Base-by-base conservation (phyloP, 2,797 vertebrate species). In the Danionella dracula region DNA sequence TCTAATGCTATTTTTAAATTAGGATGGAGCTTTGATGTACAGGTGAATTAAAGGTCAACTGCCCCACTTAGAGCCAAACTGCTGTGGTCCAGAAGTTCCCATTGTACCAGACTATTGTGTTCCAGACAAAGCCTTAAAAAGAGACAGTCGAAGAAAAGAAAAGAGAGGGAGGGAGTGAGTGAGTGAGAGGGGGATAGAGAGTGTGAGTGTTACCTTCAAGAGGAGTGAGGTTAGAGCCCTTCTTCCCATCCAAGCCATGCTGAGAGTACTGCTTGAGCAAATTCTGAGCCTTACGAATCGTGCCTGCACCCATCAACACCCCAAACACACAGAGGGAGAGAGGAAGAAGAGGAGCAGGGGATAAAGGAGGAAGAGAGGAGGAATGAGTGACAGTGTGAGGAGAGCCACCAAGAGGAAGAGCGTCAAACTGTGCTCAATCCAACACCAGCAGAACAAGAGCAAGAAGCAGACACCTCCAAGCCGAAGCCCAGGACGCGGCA, bases 241-340 rank as follows among this genome's bases (percentile, higher is more conserved):
- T 98, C 95, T 97, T 99, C 91, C 96, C 96, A 92, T 99, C 96
- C 93, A 98, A 94, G 92, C 94, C 95, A 91, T 99, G 95, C 93
- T 98, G 95, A 88, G 96, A 98, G 91, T 99, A 98, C 84, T 98
- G 96, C 95, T 99, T 99, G 89, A 99, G 95, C 92, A 99, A 96
- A 87, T 98, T 97, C 93, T 99, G 96, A 91, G 96, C 96, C 90
- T 99, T 99, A 89, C 96, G 96, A 91, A 99, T 97, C 88, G 96
- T 99, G 91, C 96, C 96, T 99, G 93, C 91, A 88, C 91, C 92
- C 95, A 93, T 58, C 70, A 65, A 63, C 66, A 72, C 56, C 23
- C 19, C 45, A 41, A 78, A 49, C 67, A 63, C 63, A 79, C 60
- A 82, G 31, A 70, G 62, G 83, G 31, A 65, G 19, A 79, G 64